Base-by-base conservation (phyloP, 2,797 vertebrate species). In the Danio choprae region DNA sequence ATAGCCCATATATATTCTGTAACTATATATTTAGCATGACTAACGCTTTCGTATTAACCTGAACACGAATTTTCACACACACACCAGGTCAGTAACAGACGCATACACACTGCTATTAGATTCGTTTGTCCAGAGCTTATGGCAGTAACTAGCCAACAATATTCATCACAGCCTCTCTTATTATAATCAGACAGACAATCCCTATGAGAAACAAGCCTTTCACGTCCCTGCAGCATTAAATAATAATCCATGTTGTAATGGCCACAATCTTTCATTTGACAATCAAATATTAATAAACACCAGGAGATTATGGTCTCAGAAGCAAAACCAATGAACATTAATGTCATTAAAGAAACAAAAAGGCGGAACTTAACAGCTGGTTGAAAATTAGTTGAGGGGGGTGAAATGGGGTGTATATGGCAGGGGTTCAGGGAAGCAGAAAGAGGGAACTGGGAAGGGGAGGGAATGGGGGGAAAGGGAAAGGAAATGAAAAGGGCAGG, bases 251-350 rank as follows among this genome's bases (percentile, higher is more conserved):
- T 7, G 9, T 53, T 41, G 53, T 69, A 80, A 77, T 62, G 76
- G 29, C n/a, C 46, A 38, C n/a, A 59, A 76, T 82, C 43, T 36
- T 80, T 83, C 81, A 80, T 40, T 63, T 69, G 44, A 80, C 29
- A 65, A 77, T 83, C 13, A 82, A 82, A 82, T 75, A 79, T 84
- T 80, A 77, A 84, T 77, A 84, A 83, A 83, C 77, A 71, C 46
- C 50, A 40, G 44, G 60, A 79, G 41, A 80, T 75, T 50, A 63
- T 22, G 56, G 41, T 56, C 71, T 70, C 48, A 41, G 63, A 74
- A 62, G 64, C 41, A 55, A 74, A 22, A 18, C 48, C 58, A 74
- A 69, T 56, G 22, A 83, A 70, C 81, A 83, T 56, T 68, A 46
- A 67, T 74, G 70, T 36, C 64, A 68, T 60, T 79, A 69, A 29